Base-by-base conservation (phyloP, 2,797 vertebrate species). In the Sebastiscus albofasciatus region DNA sequence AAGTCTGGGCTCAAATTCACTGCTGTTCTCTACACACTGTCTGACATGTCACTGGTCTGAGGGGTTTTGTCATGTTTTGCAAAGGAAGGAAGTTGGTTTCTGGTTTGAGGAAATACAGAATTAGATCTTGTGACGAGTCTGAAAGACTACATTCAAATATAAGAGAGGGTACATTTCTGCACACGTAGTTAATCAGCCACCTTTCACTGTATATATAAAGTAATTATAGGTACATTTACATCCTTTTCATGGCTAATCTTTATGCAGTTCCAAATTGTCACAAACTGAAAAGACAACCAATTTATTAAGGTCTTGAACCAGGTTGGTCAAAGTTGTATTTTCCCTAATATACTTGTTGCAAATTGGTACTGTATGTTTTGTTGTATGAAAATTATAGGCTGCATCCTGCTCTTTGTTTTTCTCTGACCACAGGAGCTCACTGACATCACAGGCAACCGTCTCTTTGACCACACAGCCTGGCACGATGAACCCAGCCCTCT, bases 51-150 rank as follows among this genome's bases (percentile, higher is more conserved):
- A 0, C 26, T 39, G 5, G 26, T 14, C 4, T 36, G 4, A 0
- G 9, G 18, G 14, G n/a, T 13, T 0, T n/a, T 4, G 1, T 16
- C 2, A 16, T 0, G 2, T 22, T 2, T 62, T 26, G 29, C 2
- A 67, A 67, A 81, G 0, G 4, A 61, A 74, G 84, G 81, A 82
- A 70, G 71, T 69, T 46, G 11, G 1, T 16, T 1, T 31, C 18
- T 49, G 5, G 46, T 71, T 71, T 78, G 31, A 69, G 72, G 72
- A 86, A 82, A 14, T 66, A 4, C 8, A 14, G 12, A 26, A 13
- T 2, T 24, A 18, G 29, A 3, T 22, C 2, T 68, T 1, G 0
- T 34, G 2, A 8, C 20, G 2, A 5, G 18, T 52, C 68, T 60
- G 10, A 0, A 6, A 26, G 4, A 59, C 14, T 26, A 65, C 22